Evolutionary conservation across 2,797 vertebrate genomes (phyloP), one percentile per base, ranked within the genome.

Genomic region (Thalassophryne amazonica): DNA sequence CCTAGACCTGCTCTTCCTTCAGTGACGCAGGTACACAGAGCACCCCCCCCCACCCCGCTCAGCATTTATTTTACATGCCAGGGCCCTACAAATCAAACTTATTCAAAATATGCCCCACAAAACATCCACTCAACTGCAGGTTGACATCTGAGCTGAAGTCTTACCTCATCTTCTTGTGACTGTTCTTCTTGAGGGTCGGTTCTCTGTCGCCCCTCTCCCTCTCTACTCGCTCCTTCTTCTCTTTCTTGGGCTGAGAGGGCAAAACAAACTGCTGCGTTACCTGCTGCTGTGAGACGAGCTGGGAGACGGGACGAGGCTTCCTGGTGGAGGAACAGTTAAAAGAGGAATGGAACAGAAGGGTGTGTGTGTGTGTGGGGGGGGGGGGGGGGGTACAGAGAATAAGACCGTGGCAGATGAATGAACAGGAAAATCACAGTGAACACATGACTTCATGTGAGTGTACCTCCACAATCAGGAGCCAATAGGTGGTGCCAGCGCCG

Each of bases 91-190:
- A n/a, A n/a, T n/a, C n/a, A n/a, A n/a, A n/a, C n/a, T n/a, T n/a
- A n/a, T n/a, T n/a, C n/a, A n/a, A 42, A 24, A 52, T 42, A 25
- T 31, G 45, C 12, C n/a, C 12, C 12, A 42, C 48, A 56, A 18
- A 36, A 34, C 36, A 40, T 45, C 43, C 23, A 19, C 37, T 45
- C 20, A 19, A 35, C 29, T 33, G 34, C 35, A 56, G 38, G 27
- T 45, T 28, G 30, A 7, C 6, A n/a, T n/a, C n/a, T n/a, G n/a
- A n/a, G n/a, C 7, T 8, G 6, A 29, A 8, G 15, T 24, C 25
- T 82, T 93, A 99, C 97, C 97, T 99, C 92, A 95, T 95, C 92
- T 96, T 99, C 92, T 99, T 99, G 90, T 98, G 94, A 91, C 89
- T 91, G 92, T 95, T 98, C 92, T 96, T 99, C 93, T 98, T 99